Percentiles rank a stretch among this genome's conserved stretches.
These are phyloP conservation scores for Gryllus longicercus DNA, from an alignment of 2,888 invertebrate species.

Conservation along the genomic window DNA sequence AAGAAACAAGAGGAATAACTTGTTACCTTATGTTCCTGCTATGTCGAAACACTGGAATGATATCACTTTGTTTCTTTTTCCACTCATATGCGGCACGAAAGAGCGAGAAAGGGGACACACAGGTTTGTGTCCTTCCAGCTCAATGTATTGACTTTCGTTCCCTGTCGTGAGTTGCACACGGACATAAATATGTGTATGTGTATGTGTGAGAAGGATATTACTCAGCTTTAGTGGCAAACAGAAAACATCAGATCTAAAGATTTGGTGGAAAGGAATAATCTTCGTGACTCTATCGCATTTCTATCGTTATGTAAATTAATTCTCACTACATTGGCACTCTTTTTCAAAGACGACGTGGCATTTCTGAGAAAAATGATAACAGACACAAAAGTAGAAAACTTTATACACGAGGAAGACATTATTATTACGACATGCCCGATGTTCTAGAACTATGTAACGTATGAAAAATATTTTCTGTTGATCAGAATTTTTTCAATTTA, in stretches of 20 bases:
- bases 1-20: neutral
- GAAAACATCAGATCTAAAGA: neutral
- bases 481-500: no score
- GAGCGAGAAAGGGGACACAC: neutral
- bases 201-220: neutral
- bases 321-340: neutral
- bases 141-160: slow-evolving; percentile 1
- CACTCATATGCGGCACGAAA: neutral
- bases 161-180: neutral
- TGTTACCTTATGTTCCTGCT: neutral
- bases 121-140: neutral
- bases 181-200: neutral
- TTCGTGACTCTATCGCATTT: neutral
- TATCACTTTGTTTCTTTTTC: neutral
- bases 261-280: neutral
- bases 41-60: neutral
- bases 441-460: no score
- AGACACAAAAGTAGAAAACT: no score
- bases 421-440: no score
- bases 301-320: neutral
- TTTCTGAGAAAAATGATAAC: no score
- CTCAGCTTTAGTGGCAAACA: neutral
- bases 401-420: no score
- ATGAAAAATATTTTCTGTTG: no score
- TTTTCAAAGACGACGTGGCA: neutral